phyloP scores from a whole-genome alignment of 1,140 invertebrate species.

The Drosophila subobscura region DNA sequence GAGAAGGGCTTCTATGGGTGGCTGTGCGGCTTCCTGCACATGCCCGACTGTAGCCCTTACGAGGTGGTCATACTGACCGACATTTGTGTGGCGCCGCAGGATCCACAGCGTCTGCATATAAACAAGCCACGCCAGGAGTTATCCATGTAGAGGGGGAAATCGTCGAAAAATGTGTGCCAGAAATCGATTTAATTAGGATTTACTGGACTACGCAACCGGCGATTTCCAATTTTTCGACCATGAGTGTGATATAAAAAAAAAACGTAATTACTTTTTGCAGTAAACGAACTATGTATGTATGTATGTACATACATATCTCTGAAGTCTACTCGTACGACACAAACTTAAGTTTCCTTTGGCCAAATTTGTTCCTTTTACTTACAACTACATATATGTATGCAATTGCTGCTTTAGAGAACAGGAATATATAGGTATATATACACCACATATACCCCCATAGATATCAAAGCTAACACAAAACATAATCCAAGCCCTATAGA shows the following conservation, averaged over 20 bases:
- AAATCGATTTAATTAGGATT: not conserved
- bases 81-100: conserved; percentile 72
- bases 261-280: conserved; percentile 54
- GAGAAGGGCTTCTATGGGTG: conserved; percentile 92
- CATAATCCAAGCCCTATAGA: conserved; percentile 51
- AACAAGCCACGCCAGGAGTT: conserved; percentile 81
- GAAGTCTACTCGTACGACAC: conserved; percentile 49
- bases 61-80: conserved; percentile 81
- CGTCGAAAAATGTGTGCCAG: not conserved
- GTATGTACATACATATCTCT: conserved; percentile 21
- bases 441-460: not conserved
- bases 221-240: conserved; percentile 63
- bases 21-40: conserved; percentile 87
- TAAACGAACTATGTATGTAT: conserved; percentile 15
- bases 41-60: conserved; percentile 87
- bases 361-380: conserved; percentile 73
- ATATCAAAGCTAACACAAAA: conserved; percentile 31
- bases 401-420: conserved; percentile 65
- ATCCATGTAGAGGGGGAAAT: conserved; percentile 61
- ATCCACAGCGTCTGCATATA: conserved; percentile 72
- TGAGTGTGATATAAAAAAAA: conserved; percentile 68
- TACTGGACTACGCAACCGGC: not conserved
- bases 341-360: conserved; percentile 71
- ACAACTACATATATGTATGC: conserved; percentile 46
- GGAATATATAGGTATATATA: conserved; percentile 39